Evolutionary conservation across 2,113 vertebrate species (phyloP).

Genomic region (Pelusios castaneus): DNA sequence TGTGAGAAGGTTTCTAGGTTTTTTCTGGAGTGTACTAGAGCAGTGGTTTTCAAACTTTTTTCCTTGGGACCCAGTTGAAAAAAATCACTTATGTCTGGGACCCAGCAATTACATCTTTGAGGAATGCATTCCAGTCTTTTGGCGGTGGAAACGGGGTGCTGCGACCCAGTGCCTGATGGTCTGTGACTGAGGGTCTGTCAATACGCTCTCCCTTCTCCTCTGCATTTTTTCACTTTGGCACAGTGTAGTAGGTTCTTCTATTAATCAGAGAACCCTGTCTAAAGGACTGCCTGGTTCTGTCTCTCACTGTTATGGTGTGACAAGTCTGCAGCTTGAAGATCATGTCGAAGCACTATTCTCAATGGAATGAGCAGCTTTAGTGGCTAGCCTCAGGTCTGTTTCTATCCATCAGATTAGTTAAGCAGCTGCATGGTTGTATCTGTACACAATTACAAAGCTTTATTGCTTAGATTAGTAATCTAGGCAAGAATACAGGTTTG

Average conservation of each 20-base stretch:
- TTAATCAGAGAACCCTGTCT: not conserved
- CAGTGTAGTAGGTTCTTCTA: not conserved
- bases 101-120: no score
- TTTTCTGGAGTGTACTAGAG: not conserved
- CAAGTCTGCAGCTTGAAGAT: not conserved
- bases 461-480: not conserved
- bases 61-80: no score
- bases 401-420: not conserved
- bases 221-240: not conserved
- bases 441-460: not conserved
- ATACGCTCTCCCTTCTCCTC: not conserved
- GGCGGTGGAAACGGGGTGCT: no score
- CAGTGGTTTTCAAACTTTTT: no score
- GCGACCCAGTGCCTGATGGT: no score
- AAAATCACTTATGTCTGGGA: no score
- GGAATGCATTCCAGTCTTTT: no score
- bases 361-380: not conserved
- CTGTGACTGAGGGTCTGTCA: no score
- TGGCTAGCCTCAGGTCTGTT: rapidly evolving
- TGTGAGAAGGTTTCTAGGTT: rapidly evolving
- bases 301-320: not conserved
- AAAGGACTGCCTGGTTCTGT: not conserved
- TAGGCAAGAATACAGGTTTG: not conserved
- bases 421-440: not conserved
- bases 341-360: not conserved